Conservation (phyloP, 2,113 vertebrate genomes). For the Sinocyclocheilus rhinocerous region DNA sequence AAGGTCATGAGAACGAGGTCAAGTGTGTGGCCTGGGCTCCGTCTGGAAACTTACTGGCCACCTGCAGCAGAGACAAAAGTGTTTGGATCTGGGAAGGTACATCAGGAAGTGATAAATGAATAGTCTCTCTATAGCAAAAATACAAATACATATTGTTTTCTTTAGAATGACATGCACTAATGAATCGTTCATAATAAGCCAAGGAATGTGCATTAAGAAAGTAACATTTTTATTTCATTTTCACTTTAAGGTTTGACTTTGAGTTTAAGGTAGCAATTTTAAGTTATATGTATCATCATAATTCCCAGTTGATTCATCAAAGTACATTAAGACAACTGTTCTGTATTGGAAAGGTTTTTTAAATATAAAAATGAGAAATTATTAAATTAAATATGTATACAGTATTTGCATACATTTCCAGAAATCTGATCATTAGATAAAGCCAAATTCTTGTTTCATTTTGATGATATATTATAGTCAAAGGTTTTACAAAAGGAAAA, state of each 20-base stretch:
- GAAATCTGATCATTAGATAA: not conserved
- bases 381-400: not conserved
- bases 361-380: not conserved
- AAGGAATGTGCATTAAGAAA: not conserved
- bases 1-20: conserved; percentile 95
- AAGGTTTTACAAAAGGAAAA: not conserved
- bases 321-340: not conserved
- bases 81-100: conserved; percentile 98
- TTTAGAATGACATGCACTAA: not conserved
- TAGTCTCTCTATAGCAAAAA: not conserved
- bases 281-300: not conserved
- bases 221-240: not conserved
- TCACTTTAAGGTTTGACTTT: not conserved
- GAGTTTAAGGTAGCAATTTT: not conserved
- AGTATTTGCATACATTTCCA: not conserved
- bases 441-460: not conserved
- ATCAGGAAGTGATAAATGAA: not conserved
- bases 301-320: not conserved
- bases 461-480: not conserved
- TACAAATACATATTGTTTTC: too few species aligned
- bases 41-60: conserved; percentile 88
- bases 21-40: conserved; percentile 95
- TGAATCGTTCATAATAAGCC: not conserved
- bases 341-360: not conserved
- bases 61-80: conserved; percentile 94